Base-by-base conservation (phyloP, 2,113 vertebrate species). In the Symphodus melops region DNA sequence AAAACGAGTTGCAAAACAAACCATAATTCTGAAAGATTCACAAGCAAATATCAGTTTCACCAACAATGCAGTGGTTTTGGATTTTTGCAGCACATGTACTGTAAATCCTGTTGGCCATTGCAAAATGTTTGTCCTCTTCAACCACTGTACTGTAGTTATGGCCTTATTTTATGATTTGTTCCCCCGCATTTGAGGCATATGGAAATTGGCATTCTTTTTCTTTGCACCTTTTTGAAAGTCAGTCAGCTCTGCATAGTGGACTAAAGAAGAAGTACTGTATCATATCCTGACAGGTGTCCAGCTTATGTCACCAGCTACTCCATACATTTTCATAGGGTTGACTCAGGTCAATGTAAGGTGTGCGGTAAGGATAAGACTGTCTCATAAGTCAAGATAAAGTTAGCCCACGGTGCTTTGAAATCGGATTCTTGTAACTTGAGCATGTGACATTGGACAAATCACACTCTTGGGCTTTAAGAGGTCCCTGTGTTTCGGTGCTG, bases 361-460 rank as follows among this genome's bases (percentile, higher is more conserved):
- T 9, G 25, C 9, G 3, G 21, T 33, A 28, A 51, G 19, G 28
- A 21, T 33, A 4, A 21, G n/a, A 79, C 39, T 55, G 39, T 5
- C 41, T 61, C 11, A 44, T 54, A 57, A 42, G 42, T 64, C 37
- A 37, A 49, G 52, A 63, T 46, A 63, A 36, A 23, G 28, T 68
- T 39, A 28, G 54, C 28, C 58, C 9, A 37, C 48, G 54, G 23
- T 71, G 36, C 19, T 67, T 44, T 23, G 44, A 72, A 73, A 61
- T 73, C 62, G 65, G 54, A 11, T 6, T 77, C 14, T 44, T 77
- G 19, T 49, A 69, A 72, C 42, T 33, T 21, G 49, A 66, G 20
- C 37, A 41, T 46, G 23, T 54, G 58, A 9, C 4, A n/a, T n/a
- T 55, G 6, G 19, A 16, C 8, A 52, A 62, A 71, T 36, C 8